Evolutionary conservation across 2,113 vertebrate species (phyloP).

Genomic region (Zosterops borbonicus): DNA sequence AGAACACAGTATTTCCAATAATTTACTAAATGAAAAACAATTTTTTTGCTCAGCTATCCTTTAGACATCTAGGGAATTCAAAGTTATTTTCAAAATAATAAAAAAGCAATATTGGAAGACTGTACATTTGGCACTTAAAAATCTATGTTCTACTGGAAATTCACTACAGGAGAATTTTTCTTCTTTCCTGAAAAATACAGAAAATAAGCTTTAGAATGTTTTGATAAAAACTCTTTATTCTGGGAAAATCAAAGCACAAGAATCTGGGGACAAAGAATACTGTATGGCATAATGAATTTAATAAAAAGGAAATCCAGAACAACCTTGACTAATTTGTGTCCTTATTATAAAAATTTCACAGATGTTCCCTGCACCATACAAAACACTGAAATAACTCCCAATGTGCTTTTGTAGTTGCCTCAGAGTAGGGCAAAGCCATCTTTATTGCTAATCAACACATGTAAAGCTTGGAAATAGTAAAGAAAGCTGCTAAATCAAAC

Average conservation of each 20-base stretch:
- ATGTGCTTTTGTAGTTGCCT: not conserved
- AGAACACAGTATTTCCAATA: not conserved
- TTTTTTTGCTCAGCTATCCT: not conserved
- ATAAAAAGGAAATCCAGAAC: not conserved
- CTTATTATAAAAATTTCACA: conserved; percentile 14
- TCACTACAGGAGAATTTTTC: not conserved
- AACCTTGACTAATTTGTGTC: not conserved
- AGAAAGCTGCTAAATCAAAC: conserved; percentile 65
- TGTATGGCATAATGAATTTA: not conserved
- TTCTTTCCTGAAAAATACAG: not conserved
- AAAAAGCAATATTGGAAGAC: not conserved
- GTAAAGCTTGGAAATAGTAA: conserved; percentile 44
- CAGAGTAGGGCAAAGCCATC: not conserved
- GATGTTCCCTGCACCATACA: not conserved
- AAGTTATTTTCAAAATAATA: not conserved
- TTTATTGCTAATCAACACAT: conserved; percentile 38
- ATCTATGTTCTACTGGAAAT: not conserved
- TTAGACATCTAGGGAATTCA: not conserved
- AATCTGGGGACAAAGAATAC: not conserved
- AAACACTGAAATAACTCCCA: not conserved
- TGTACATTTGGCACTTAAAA: not conserved
- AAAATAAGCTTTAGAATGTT: not conserved
- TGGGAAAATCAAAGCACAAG: not conserved
- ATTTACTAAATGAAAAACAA: not conserved
- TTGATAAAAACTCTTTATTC: not conserved